These are phyloP conservation scores for Mustela erminea DNA, from an alignment of 2,797 vertebrate genomes.

Conservation along the genomic window DNA sequence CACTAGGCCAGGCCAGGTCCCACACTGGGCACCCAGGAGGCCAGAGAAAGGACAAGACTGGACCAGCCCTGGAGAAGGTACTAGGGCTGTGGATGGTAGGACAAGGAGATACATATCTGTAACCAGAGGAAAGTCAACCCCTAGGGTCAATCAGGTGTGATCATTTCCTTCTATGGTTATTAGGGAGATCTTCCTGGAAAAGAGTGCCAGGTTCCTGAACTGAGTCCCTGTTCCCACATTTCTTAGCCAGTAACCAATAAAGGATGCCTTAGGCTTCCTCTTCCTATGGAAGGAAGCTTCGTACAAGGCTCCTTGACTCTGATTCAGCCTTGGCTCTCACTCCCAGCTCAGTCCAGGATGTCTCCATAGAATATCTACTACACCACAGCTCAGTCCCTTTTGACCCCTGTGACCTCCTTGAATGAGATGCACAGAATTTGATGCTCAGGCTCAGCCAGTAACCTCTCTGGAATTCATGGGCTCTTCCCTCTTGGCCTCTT, in stretches of 20 bases:
- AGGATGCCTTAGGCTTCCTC: not conserved
- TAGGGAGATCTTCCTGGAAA: not conserved
- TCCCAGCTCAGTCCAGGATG: not conserved
- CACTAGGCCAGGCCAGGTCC: not conserved
- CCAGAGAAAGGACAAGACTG: not conserved
- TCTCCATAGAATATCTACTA: not conserved
- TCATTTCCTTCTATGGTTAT: not conserved
- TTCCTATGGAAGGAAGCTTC: not conserved
- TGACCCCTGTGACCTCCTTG: not conserved
- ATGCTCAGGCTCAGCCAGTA: fast-evolving
- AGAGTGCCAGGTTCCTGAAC: not conserved
- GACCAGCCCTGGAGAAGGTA: not conserved
- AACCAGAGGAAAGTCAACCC: too few relatives aligned
- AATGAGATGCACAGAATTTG: not conserved
- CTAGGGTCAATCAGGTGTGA: not conserved
- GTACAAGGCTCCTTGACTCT: not conserved
- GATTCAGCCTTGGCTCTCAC: not conserved
- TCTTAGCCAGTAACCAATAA: not conserved
- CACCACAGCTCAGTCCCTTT: too few relatives aligned
- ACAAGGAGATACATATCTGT: not conserved
- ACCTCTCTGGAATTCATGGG: not conserved
- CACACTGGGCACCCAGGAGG: not conserved
- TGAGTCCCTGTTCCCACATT: not conserved
- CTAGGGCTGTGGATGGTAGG: fast-evolving
- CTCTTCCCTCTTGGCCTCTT: not conserved